Evolutionary conservation across 1,140 invertebrate species (phyloP), one percentile per base, ranked within the genome.

Genomic region (Scaptomyza montana): DNA sequence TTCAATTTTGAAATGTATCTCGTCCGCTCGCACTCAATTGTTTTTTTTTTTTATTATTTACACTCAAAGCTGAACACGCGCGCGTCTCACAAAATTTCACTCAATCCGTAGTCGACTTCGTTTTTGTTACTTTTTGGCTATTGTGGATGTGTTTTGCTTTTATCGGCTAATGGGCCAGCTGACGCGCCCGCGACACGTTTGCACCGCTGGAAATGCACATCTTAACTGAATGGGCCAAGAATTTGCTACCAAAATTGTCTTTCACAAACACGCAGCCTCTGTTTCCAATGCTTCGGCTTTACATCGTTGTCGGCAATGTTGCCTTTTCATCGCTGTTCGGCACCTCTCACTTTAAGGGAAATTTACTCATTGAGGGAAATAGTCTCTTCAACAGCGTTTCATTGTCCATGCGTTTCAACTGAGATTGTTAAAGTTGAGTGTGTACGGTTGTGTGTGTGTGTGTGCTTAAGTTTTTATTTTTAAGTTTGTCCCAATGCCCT

Each of bases 131-230:
- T 47, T 16, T 53, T 53, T 65, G 67, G 68, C 47, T 57, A 59
- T 47, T 47, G 5, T 54, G 56, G 19, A 13, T 33, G 43, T 33
- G 12, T 53, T 62, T 63, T 54, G 49, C 16, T 76, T 74, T 50
- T 75, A 55, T 68, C 45, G 70, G 78, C 78, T 80, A 77, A 49
- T 75, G 62, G 74, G 73, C 77, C 77, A 77, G 61, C 70, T 77
- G 78, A 78, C 81, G 81, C 72, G 84, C 85, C 81, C 77, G 85
- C 68, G 69, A 90, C 75, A 90, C 89, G 84, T 90, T 89, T 84
- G 89, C 82, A 89, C 89, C 84, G 80, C 85, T 85, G 75, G 78
- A 90, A 90, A 78, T 89, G 84, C 84, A 90, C 89, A 90, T 90
- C 89, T 86, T 90, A 89, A 90, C 89, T 90, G 89, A 90, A 85